Conservation (phyloP, 2,113 vertebrate species). For the Telmatochromis sp. region DNA sequence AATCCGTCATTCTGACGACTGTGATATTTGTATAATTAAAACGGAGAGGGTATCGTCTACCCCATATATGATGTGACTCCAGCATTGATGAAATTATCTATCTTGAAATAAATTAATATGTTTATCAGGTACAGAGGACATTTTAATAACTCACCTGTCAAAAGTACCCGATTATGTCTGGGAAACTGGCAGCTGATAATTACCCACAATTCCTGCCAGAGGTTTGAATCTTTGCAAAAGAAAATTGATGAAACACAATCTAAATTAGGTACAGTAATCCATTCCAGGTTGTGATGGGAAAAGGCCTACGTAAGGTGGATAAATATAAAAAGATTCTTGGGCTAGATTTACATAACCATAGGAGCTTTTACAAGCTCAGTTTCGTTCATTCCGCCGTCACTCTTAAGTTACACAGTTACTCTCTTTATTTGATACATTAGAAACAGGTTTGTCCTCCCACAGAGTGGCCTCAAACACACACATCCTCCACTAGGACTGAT, state of each 20-base stretch:
- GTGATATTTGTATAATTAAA: constrained; percentile 71
- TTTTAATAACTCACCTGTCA: constrained; percentile 77
- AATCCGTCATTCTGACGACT: constrained; percentile 57
- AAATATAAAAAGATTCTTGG: constrained; percentile 50
- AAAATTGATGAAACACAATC: constrained; percentile 64
- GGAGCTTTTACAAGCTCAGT: constrained; percentile 60
- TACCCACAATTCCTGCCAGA: constrained; percentile 56
- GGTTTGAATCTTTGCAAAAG: constrained; percentile 53
- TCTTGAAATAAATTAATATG: constrained; percentile 75
- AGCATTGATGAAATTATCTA: constrained; percentile 70
- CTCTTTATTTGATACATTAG: constrained; percentile 52
- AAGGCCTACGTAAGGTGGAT: constrained; percentile 43
- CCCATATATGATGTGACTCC: constrained; percentile 59
- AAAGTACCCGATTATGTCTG: constrained; percentile 63
- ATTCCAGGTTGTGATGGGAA: constrained; percentile 57
- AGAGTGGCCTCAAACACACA: constrained; percentile 1
- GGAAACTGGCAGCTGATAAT: constrained; percentile 69
- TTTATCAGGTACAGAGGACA: constrained; percentile 71
- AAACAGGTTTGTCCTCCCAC: constrained; percentile 25
- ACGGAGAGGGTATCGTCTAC: constrained; percentile 57
- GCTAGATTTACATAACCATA: constrained; percentile 64
- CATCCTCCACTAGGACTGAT: not conserved
- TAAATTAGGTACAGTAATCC: constrained; percentile 63
- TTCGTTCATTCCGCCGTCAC: constrained; percentile 60
- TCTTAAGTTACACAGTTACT: constrained; percentile 64